Conservation (phyloP, 2,888 invertebrate species). For the Pomacea canaliculata region DNA sequence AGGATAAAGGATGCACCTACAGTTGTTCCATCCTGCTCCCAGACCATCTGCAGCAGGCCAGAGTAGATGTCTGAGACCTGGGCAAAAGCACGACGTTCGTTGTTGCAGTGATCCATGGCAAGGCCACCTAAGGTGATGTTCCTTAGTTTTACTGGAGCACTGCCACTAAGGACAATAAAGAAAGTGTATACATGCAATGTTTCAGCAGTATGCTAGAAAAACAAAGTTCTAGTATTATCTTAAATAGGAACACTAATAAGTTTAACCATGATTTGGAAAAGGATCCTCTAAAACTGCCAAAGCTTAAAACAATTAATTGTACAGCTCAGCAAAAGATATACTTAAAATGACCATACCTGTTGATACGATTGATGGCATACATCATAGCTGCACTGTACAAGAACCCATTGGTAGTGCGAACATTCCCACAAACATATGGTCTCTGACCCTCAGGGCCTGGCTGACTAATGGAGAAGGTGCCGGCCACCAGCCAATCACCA, state of each 20-base stretch:
- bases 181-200: neutral
- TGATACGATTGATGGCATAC: conserved; percentile 52
- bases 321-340: too few relatives aligned
- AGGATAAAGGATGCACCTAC: too few relatives aligned
- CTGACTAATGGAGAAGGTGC: conserved; percentile 48
- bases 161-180: conserved; percentile 27
- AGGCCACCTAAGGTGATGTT: conserved; percentile 52
- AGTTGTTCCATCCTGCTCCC: neutral
- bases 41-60: conserved; percentile 35
- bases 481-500: conserved; percentile 56
- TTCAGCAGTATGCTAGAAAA: neutral
- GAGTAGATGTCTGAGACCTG: conserved; percentile 55
- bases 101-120: conserved; percentile 58
- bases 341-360: conserved; percentile 30
- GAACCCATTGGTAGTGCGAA: conserved; percentile 46
- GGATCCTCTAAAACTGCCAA: too few relatives aligned
- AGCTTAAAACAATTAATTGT: too few relatives aligned
- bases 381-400: conserved; percentile 53
- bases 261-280: too few relatives aligned
- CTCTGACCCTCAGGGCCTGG: conserved; percentile 33
- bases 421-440: conserved; percentile 49
- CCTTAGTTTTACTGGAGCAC: conserved; percentile 46
- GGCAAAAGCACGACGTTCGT: conserved; percentile 44
- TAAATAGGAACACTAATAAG: too few relatives aligned
- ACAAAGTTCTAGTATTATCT: too few relatives aligned